phyloP scores from a whole-genome alignment of 30 jellyfish, hydroid and myxozoan species.

The Mastigias papua region DNA sequence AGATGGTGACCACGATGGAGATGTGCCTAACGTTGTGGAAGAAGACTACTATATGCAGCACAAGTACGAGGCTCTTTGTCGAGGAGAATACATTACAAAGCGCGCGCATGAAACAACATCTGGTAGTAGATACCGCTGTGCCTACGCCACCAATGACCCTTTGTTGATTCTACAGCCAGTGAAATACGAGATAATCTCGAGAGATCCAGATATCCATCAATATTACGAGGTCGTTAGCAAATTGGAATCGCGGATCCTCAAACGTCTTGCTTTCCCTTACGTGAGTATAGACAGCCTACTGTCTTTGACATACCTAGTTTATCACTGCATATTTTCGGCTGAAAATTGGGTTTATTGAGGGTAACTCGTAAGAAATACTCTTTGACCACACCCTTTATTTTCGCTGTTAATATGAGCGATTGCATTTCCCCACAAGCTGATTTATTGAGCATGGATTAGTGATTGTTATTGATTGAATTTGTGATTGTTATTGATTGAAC shows the following conservation, averaged over 20 bases:
- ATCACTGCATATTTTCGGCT: too few species aligned
- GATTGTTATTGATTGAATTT: too few species aligned
- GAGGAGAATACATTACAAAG: slow-evolving; percentile 1
- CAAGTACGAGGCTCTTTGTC: slow-evolving; percentile 56
- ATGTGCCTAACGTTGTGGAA: not conserved
- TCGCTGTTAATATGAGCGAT: too few species aligned
- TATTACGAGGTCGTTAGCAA: slow-evolving; percentile 71
- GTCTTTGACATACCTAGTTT: too few species aligned
- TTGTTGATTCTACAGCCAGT: slow-evolving; percentile 70
- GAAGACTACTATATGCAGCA: slow-evolving; percentile 22
- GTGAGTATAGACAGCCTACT: slow-evolving; percentile 45
- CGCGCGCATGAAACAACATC: not conserved
- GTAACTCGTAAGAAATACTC: too few species aligned
- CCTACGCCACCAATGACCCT: slow-evolving; percentile 60
- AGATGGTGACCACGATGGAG: not conserved
- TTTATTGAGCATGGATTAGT: too few species aligned
- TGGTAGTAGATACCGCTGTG: slow-evolving; percentile 48
- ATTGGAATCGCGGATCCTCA: slow-evolving; percentile 49
- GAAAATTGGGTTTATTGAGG: too few species aligned
- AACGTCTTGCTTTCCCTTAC: slow-evolving; percentile 82
- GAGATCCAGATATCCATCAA: slow-evolving; percentile 68
- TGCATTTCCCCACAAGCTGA: too few species aligned
- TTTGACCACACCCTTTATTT: too few species aligned
- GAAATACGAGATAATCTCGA: slow-evolving; percentile 64
- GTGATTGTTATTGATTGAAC: too few species aligned